Conservation (phyloP, 2,113 vertebrate species). For the Eolophus roseicapilla region DNA sequence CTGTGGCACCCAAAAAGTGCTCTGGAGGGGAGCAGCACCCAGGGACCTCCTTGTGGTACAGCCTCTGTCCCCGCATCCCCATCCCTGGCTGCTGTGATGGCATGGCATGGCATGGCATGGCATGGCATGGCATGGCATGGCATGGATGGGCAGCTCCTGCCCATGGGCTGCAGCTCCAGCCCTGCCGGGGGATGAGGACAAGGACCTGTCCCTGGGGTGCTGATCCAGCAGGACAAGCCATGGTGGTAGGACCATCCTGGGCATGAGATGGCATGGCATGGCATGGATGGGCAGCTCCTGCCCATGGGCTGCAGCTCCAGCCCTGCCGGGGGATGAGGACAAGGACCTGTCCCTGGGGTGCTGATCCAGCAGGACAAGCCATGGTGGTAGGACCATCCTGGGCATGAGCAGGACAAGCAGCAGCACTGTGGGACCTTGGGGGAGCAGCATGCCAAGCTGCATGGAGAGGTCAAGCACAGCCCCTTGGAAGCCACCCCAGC, state of each 20-base stretch:
- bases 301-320: no score
- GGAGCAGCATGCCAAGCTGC: neutral
- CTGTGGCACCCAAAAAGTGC: fast-evolving
- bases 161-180: neutral
- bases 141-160: neutral
- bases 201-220: neutral
- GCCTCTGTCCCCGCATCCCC: fast-evolving
- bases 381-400: neutral
- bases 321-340: neutral
- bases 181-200: neutral
- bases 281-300: no score
- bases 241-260: neutral
- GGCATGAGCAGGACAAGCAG: neutral
- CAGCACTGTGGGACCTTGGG: neutral
- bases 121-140: fast-evolving
- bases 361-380: neutral
- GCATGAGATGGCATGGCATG: no score
- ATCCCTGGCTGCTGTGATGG: neutral
- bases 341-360: neutral
- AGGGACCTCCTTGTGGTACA: neutral
- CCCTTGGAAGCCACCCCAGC: neutral
- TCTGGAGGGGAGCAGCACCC: neutral
- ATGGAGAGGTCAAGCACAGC: neutral
- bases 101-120: neutral
- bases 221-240: neutral